phyloP scores from a whole-genome alignment of 2,797 vertebrate genomes.

The Typhlichthys subterraneus region DNA sequence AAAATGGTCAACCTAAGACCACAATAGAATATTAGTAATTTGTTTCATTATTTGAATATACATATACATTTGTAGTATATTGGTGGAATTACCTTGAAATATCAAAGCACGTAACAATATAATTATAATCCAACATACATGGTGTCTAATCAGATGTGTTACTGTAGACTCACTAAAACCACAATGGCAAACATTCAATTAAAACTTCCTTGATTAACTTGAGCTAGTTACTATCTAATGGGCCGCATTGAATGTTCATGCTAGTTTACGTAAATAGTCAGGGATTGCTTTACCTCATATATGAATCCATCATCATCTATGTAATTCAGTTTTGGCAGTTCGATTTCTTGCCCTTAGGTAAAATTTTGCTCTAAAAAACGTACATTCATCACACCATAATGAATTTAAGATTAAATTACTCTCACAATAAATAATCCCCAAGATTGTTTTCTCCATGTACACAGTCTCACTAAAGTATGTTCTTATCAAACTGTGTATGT shows the following conservation, averaged over 20 bases:
- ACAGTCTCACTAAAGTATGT: conserved; percentile 38
- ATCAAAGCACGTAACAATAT: not conserved
- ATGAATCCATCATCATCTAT: conserved; percentile 59
- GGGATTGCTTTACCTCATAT: conserved; percentile 20
- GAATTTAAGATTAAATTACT: conserved; percentile 52
- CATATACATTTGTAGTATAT: conserved; percentile 18
- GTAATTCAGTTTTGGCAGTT: conserved; percentile 72
- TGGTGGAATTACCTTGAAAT: conserved; percentile 16
- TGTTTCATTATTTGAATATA: conserved; percentile 55
- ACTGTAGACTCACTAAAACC: too few relatives aligned
- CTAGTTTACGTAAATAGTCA: conserved; percentile 21
- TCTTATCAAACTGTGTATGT: conserved; percentile 59
- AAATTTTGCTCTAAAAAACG: conserved; percentile 44
- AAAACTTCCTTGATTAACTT: conserved; percentile 5
- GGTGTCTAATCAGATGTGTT: too few relatives aligned
- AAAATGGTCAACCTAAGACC: conserved; percentile 46
- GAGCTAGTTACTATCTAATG: conserved; percentile 6
- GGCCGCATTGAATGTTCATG: conserved; percentile 49
- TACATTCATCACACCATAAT: conserved; percentile 45
- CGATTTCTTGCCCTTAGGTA: conserved; percentile 64
- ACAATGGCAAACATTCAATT: too few relatives aligned
- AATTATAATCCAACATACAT: too few relatives aligned
- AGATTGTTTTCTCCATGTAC: conserved; percentile 45
- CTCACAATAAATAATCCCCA: conserved; percentile 50
- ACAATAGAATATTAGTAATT: conserved; percentile 48